Base-by-base conservation (phyloP, 2,797 vertebrate genomes). In the Pseudomugil gertrudae region DNA sequence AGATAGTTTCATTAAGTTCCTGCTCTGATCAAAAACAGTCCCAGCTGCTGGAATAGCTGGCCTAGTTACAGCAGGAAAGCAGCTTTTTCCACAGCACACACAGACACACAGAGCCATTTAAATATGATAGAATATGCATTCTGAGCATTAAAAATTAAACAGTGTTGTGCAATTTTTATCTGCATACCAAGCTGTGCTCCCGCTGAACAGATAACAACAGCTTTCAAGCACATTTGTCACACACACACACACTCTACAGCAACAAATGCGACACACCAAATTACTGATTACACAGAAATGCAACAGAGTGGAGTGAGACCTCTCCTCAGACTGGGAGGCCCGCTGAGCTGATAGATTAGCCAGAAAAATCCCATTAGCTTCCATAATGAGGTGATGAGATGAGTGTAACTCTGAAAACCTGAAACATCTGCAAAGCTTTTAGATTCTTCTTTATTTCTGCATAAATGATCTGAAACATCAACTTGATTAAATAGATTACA, bases 1-100 rank as follows among this genome's bases (percentile, higher is more conserved):
- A 79, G 72, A 72, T 51, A 45, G 66, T 76, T 83, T 74, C 60
- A 79, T 79, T 78, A 80, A 59, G 63, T 76, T 38, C 72, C 58
- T 62, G 59, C 75, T 72, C 73, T 32, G 55, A 86, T 80, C 60
- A 69, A 63, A 30, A 78, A 57, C 69, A 64, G 54, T 47, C 69
- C 53, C 69, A 81, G 80, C 72, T 78, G 80, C 74, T 54, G 66
- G 45, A 70, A 66, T 1, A 29, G 69, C 74, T 78, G 83, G 78
- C 79, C 84, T 58, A 72, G 38, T 77, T 83, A 70, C 75, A 76
- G 56, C 32, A 7, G 36, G 30, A 27, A 29, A 23, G 40, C 24
- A 5, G 4, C 29, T 0, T 40, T 45, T 24, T 11, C 33, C 45
- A 33, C 17, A 17, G 36, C 38, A 11, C 33, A 5, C 30, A 66